phyloP scores from a whole-genome alignment of 2,113 vertebrate species.

The Myocastor coypus region DNA sequence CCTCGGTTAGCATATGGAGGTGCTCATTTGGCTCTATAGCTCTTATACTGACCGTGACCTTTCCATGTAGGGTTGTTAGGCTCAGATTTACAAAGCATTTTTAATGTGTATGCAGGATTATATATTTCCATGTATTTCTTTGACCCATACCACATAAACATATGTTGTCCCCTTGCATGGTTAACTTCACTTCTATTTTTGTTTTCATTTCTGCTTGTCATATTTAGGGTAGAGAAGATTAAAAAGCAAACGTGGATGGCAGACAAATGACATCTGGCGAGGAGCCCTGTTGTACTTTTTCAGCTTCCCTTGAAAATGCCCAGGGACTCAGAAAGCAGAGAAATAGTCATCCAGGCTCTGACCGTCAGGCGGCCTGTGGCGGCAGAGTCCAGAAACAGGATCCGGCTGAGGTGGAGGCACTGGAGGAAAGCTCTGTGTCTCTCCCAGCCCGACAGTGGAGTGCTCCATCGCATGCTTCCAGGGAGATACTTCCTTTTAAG shows the following conservation, averaged over 20 bases:
- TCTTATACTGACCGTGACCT: background rate
- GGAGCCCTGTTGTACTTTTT: background rate
- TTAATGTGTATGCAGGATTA: conserved; percentile 28
- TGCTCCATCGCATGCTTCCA: background rate
- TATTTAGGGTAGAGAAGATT: conserved; percentile 68
- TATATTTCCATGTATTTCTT: conserved; percentile 63
- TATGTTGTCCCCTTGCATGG: conserved; percentile 48
- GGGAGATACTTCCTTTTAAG: conserved; percentile 42
- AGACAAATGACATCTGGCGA: conserved; percentile 65
- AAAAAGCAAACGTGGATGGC: conserved; percentile 59
- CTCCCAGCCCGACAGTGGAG: background rate
- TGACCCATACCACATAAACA: conserved; percentile 68
- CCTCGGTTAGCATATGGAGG: accelerated
- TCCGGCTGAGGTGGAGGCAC: background rate
- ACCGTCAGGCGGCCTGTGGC: background rate
- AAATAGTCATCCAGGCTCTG: background rate
- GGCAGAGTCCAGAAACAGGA: background rate
- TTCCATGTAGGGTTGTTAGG: conserved; percentile 21
- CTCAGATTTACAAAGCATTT: conserved; percentile 36
- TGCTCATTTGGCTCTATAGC: background rate
- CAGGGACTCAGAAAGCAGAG: conserved; percentile 14
- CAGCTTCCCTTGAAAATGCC: conserved; percentile 15
- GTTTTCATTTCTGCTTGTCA: conserved; percentile 62
- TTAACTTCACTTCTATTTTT: conserved; percentile 76
- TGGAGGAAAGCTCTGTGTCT: background rate